Evolutionary conservation across 2,888 invertebrate species (phyloP), one percentile per base, ranked within the genome.

Genomic region (Camptogramma bilineatum): DNA sequence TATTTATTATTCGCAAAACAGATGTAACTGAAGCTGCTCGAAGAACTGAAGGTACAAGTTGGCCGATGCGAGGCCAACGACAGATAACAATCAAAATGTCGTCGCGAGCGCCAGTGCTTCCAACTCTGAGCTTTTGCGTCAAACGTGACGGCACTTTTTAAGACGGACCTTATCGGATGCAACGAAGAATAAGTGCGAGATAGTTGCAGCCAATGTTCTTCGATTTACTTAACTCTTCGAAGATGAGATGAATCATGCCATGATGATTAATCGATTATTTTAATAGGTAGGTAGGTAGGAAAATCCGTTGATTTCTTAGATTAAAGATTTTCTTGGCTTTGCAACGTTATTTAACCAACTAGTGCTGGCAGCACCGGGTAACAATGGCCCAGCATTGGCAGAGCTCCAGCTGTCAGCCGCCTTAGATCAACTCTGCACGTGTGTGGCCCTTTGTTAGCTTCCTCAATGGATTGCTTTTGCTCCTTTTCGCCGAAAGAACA

Each of bases 71-170:
- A 50, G 59, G 52, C 69, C 73, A 78, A 68, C 70, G 79, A 72
- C 74, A 74, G 77, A 73, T 72, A 74, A 73, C 64, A 74, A 64
- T 70, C 73, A 79, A 74, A 78, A 58, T 73, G 72, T 63, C 53
- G 62, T 51, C 56, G 18, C 46, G 13, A 9, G 21, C n/a, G 18
- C 55, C n/a, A 18, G 28, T 50, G 53, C 3, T 58, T 51, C 65
- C 53, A 57, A 44, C 56, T 63, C 52, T 19, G 19, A 13, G 13
- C 7, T 4, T 21, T 47, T 8, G 10, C 64, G 47, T n/a, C 46
- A 28, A 16, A 17, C 13, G 0, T 2, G 21, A 21, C n/a, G 17
- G n/a, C n/a, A n/a, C n/a, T n/a, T n/a, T n/a, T n/a, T n/a, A n/a
- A n/a, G n/a, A n/a, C n/a, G n/a, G n/a, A n/a, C n/a, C n/a, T n/a